phyloP scores from a whole-genome alignment of 1,140 invertebrate species.

The Glossosoma conforme region DNA sequence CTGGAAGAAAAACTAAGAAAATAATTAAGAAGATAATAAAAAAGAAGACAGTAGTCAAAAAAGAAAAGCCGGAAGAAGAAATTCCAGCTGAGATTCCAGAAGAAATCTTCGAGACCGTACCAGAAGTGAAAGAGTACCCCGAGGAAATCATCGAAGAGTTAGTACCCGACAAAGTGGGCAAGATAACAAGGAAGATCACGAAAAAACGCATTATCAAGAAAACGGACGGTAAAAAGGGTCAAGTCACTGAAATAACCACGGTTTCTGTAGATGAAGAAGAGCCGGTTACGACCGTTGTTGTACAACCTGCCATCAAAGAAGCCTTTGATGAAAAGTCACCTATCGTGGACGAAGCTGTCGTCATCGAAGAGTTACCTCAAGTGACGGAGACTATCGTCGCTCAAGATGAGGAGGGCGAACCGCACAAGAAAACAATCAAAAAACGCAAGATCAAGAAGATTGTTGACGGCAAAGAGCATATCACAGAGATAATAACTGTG shows the following conservation, averaged over 20 bases:
- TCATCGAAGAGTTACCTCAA: slow-evolving; percentile 28
- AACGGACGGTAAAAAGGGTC: slow-evolving; percentile 34
- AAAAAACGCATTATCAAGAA: slow-evolving; percentile 36
- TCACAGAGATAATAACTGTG: slow-evolving; percentile 22
- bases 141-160: slow-evolving; percentile 18
- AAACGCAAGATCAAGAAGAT: slow-evolving; percentile 36
- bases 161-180: slow-evolving; percentile 13
- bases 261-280: slow-evolving; percentile 35
- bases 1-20: not conserved
- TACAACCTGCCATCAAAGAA: slow-evolving; percentile 13
- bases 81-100: slow-evolving; percentile 38
- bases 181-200: slow-evolving; percentile 28
- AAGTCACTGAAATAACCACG: slow-evolving; percentile 36
- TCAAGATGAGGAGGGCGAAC: slow-evolving; percentile 26
- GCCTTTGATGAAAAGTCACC: slow-evolving; percentile 3
- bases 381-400: slow-evolving; percentile 3
- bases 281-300: slow-evolving; percentile 39
- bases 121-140: slow-evolving; percentile 1
- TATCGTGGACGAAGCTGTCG: slow-evolving; percentile 28
- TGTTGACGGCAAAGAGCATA: slow-evolving; percentile 35
- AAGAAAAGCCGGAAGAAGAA: slow-evolving; percentile 28
- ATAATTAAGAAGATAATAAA: slow-evolving; percentile 17
- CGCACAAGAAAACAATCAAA: slow-evolving; percentile 32
- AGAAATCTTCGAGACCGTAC: slow-evolving; percentile 7
- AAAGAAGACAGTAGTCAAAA: slow-evolving; percentile 18